Evolutionary conservation across 2,113 vertebrate species (phyloP).

Genomic region (Xiphophorus couchianus): DNA sequence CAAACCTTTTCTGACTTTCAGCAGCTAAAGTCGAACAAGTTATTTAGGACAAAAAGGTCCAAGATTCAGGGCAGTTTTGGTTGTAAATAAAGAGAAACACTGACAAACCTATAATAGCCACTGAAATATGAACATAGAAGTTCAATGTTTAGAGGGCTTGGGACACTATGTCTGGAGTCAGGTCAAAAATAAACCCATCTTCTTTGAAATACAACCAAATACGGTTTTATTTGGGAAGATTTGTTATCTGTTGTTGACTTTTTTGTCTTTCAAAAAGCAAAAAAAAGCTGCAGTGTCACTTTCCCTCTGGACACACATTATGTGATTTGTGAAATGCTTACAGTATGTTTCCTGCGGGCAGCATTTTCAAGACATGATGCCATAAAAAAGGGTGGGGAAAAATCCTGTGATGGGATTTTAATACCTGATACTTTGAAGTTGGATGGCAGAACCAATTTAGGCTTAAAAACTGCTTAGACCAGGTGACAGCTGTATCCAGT

Average conservation of each 20-base stretch:
- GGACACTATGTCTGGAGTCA: not conserved
- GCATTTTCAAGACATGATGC: slow-evolving; percentile 37
- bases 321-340: slow-evolving; percentile 34
- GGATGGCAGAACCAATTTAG: slow-evolving; percentile 24
- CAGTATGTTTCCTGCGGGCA: slow-evolving; percentile 12
- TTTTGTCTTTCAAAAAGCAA: not conserved
- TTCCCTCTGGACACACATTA: slow-evolving; percentile 37
- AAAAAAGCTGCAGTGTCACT: slow-evolving; percentile 15
- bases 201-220: not conserved
- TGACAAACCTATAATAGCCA: not conserved
- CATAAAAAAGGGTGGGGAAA: not conserved
- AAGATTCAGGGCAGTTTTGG: not conserved
- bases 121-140: not conserved
- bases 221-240: not conserved
- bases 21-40: not conserved
- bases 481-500: not conserved
- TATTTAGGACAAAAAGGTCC: not conserved
- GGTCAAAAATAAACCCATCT: not conserved
- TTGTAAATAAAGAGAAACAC: not conserved
- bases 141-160: too few species aligned
- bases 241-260: not conserved
- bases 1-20: too few species aligned
- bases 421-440: slow-evolving; percentile 39
- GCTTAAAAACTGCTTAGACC: slow-evolving; percentile 18
- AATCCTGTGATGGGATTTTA: slow-evolving; percentile 31